These are phyloP conservation scores for Phataginus tetradactyla DNA, from an alignment of 2,797 vertebrate species.

Conservation along the genomic window DNA sequence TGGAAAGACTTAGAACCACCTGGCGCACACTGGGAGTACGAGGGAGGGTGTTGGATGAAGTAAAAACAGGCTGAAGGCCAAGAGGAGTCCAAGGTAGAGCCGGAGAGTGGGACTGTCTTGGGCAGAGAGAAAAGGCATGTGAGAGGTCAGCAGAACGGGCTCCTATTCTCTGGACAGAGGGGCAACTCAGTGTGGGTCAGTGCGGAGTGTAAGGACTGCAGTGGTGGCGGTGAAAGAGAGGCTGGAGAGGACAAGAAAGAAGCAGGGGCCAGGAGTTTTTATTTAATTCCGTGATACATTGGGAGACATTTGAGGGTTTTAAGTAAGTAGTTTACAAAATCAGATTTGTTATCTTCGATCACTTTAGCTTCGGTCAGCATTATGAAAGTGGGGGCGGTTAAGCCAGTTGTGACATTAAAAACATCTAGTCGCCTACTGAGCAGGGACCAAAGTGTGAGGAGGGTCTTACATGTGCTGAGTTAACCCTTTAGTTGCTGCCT, in stretches of 20 bases:
- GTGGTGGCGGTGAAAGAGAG: not conserved
- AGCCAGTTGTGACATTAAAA: not conserved
- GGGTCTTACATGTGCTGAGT: not conserved
- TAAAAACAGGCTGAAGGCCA: not conserved
- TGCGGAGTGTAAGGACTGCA: accelerated
- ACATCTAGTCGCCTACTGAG: not conserved
- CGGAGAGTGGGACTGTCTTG: not conserved
- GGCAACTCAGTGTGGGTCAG: not conserved
- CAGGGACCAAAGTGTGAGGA: not conserved
- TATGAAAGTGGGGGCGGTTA: not conserved
- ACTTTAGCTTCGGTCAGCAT: not conserved
- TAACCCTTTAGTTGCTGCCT: not conserved
- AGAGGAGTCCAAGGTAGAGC: not conserved
- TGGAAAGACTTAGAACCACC: not conserved
- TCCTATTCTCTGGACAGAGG: too few relatives aligned
- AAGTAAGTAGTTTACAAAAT: not conserved
- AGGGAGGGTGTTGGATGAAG: not conserved
- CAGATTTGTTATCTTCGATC: not conserved
- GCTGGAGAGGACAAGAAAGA: not conserved
- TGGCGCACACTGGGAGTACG: not conserved
- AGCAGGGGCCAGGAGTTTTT: not conserved
- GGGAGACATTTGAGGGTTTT: not conserved
- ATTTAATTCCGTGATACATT: not conserved
- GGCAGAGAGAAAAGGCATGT: not conserved
- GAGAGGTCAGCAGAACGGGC: not conserved